Evolutionary conservation across 2,888 invertebrate species (phyloP).

Genomic region (Drosophila anceps): DNA sequence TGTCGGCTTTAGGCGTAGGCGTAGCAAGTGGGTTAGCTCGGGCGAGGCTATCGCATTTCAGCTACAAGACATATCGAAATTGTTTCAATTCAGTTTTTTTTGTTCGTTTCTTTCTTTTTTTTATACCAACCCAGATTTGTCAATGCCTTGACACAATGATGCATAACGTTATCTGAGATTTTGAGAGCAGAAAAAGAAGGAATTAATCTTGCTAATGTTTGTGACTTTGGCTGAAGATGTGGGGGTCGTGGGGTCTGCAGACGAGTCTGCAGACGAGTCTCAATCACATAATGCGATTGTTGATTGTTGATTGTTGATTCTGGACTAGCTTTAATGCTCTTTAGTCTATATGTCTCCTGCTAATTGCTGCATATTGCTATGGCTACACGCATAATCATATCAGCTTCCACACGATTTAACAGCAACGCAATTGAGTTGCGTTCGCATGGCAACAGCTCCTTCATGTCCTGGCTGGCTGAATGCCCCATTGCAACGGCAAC

Average conservation of each 20-base stretch:
- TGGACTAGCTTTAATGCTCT: slow-evolving; percentile 33
- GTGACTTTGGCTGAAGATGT: slow-evolving; percentile 47
- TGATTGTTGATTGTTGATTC: slow-evolving; percentile 32
- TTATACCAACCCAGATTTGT: slow-evolving; percentile 61
- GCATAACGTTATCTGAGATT: slow-evolving; percentile 79
- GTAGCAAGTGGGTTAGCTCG: neutral
- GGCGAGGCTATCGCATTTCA: slow-evolving; percentile 75
- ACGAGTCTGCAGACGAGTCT: slow-evolving; percentile 30
- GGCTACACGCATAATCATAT: slow-evolving; percentile 83
- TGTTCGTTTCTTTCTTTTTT: slow-evolving; percentile 10
- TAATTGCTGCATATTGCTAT: slow-evolving; percentile 60
- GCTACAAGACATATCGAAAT: slow-evolving; percentile 58
- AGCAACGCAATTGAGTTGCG: slow-evolving; percentile 66
- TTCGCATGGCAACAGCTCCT: slow-evolving; percentile 60
- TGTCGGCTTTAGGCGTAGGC: slow-evolving; percentile 56
- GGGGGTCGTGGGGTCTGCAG: slow-evolving; percentile 4
- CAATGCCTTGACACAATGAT: slow-evolving; percentile 80
- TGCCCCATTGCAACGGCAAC: slow-evolving; percentile 33
- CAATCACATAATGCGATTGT: slow-evolving; percentile 77
- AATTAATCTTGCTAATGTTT: slow-evolving; percentile 83
- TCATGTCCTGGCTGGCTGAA: neutral
- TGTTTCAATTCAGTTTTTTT: slow-evolving; percentile 54
- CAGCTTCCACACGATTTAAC: slow-evolving; percentile 85
- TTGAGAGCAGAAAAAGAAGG: slow-evolving; percentile 15
- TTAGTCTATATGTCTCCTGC: slow-evolving; percentile 8